phyloP scores from a whole-genome alignment of 1,140 invertebrate genomes.

The Hydropsyche tenuis region DNA sequence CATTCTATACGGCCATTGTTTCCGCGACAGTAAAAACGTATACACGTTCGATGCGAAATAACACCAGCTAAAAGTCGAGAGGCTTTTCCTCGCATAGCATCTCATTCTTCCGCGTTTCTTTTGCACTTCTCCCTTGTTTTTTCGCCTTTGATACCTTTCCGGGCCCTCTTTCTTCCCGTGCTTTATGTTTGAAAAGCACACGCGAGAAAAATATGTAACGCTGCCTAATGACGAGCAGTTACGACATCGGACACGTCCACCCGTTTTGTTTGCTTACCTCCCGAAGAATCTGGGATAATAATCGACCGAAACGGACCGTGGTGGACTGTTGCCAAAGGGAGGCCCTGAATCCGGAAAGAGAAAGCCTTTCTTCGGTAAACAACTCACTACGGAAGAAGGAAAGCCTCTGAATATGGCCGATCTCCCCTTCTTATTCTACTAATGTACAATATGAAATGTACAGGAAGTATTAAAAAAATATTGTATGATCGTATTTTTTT shows the following conservation, averaged over 20 bases:
- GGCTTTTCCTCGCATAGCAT: background rate
- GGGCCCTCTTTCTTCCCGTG: background rate
- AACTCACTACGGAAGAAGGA: background rate
- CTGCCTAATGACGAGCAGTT: slow-evolving; percentile 8
- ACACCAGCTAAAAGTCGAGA: background rate
- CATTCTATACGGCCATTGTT: background rate
- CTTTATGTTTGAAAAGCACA: background rate
- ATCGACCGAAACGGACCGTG: background rate
- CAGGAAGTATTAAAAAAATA: too few species aligned
- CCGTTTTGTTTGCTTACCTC: background rate
- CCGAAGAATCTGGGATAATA: background rate
- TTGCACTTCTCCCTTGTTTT: background rate
- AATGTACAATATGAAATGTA: too few species aligned
- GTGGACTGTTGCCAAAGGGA: background rate
- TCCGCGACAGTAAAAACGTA: slow-evolving; percentile 14
- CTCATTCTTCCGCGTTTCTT: too few species aligned
- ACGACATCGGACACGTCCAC: background rate
- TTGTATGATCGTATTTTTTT: too few species aligned
- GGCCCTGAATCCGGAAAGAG: background rate
- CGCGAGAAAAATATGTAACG: background rate
- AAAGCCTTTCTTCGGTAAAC: background rate
- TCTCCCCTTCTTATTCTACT: too few species aligned
- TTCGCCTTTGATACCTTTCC: background rate
- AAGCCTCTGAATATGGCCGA: too few species aligned
- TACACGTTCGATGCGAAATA: background rate